phyloP scores from a whole-genome alignment of 2,113 vertebrate genomes.

The Asarcornis scutulata region DNA sequence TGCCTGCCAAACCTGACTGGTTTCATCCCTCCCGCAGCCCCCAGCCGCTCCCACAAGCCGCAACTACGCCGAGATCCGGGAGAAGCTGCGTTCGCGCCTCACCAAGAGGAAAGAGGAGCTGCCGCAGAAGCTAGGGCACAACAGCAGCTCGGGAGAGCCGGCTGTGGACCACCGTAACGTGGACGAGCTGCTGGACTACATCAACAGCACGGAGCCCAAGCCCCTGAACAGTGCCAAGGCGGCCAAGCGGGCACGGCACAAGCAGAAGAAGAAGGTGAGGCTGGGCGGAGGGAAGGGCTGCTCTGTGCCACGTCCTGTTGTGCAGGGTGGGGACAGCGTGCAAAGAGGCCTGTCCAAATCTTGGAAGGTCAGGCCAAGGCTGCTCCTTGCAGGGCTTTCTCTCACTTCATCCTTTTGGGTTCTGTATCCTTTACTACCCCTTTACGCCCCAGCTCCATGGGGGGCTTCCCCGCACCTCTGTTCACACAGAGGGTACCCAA shows the following conservation, averaged over 20 bases:
- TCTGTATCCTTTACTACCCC: neutral
- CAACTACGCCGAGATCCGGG: slow-evolving; percentile 97
- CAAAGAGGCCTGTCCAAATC: neutral
- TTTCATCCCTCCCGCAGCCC: slow-evolving; percentile 77
- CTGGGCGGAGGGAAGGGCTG: neutral
- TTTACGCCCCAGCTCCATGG: neutral
- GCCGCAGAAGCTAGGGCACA: slow-evolving; percentile 86
- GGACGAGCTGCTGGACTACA: slow-evolving; percentile 95
- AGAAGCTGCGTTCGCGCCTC: slow-evolving; percentile 94
- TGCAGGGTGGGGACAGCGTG: neutral
- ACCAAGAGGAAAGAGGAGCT: slow-evolving; percentile 96
- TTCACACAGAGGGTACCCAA: neutral
- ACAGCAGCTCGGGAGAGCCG: slow-evolving; percentile 81
- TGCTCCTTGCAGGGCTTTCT: neutral
- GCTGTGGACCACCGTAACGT: slow-evolving; percentile 92
- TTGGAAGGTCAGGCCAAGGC: neutral
- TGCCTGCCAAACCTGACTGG: neutral
- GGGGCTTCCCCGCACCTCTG: neutral
- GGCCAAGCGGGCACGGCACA: slow-evolving; percentile 95
- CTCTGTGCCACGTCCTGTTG: neutral
- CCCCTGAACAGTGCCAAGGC: slow-evolving; percentile 96
- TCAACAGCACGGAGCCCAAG: slow-evolving; percentile 97
- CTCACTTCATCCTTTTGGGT: neutral
- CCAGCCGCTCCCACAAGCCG: slow-evolving; percentile 97
- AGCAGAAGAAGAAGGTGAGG: slow-evolving; percentile 98